A percentile compares a stretch with the other conserved stretches of the same genome.
These are phyloP conservation scores for Okapia johnstoni DNA, from an alignment of 2,113 vertebrate genomes.

Conservation along the genomic window DNA sequence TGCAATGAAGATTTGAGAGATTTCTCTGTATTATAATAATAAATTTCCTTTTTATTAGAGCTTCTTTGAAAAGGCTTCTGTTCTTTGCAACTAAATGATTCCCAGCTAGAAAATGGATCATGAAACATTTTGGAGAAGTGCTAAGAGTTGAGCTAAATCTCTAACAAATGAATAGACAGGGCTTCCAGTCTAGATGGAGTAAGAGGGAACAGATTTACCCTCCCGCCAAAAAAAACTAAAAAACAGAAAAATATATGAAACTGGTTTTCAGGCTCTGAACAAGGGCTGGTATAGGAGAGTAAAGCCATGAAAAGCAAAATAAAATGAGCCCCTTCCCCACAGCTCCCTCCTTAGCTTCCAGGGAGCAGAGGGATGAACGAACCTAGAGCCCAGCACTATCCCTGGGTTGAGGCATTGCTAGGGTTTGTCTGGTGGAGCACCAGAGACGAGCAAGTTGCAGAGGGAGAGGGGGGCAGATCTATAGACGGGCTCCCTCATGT, in stretches of 20 bases:
- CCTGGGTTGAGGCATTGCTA: not conserved
- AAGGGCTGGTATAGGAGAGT: not conserved
- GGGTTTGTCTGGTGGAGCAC: not conserved
- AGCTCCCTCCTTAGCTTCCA: not conserved
- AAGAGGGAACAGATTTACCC: not conserved
- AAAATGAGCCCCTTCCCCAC: not conserved
- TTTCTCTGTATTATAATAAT: slow-evolving; percentile 22
- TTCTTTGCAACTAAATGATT: slow-evolving; percentile 21
- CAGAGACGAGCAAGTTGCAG: not conserved
- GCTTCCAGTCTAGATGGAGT: not conserved
- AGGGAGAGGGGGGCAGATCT: not conserved
- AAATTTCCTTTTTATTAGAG: slow-evolving; percentile 16
- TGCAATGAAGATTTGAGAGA: not conserved
- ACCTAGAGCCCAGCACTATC: not conserved
- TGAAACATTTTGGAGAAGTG: not conserved
- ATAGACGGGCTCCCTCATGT: not conserved
- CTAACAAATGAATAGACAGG: not conserved
- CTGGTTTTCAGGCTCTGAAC: not conserved
- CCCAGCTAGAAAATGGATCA: slow-evolving; percentile 27
- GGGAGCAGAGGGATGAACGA: not conserved
- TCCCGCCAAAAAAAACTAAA: not conserved
- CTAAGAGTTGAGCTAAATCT: not conserved
- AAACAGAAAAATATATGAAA: not conserved
- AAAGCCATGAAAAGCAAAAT: not conserved
- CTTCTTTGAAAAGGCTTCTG: slow-evolving; percentile 17